Evolutionary conservation across 2,888 invertebrate species (phyloP), one percentile per base, ranked within the genome.

Genomic region (Melinopterus prodromus): DNA sequence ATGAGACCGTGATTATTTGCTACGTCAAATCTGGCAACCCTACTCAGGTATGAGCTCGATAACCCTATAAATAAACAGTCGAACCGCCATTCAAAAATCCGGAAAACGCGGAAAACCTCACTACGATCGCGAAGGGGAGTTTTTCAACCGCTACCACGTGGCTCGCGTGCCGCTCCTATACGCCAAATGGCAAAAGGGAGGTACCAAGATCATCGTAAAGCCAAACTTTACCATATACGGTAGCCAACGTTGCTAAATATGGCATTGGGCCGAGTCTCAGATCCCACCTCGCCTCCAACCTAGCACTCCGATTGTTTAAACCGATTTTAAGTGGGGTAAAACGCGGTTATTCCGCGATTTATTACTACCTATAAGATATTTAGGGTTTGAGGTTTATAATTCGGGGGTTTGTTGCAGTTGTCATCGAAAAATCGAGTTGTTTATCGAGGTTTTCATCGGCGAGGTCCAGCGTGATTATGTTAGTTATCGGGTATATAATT

Each of bases 181-280:
- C 53, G 53, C 12, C 53, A 53, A 53, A 53, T 53, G 53, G 53
- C 79, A 81, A 88, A 88, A 93, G 93, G 94, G 94, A 94, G 94
- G 94, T 94, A 94, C 93, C 93, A 92, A 92, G 92, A 92, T 93
- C 92, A 91, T 94, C 94, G 93, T 94, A 93, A 94, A 93, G 93
- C 94, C 93, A 91, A 92, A 92, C 92, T 92, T 93, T 92, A 92
- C 95, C 95, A 92, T 94, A 94, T 94, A 95, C 93, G 95, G 95
- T 91, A 93, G 91, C 93, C 92, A 91, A 91, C 92, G 92, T 91
- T 92, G 93, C 95, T 94, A 94, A 95, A 95, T 94, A 95, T 93
- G 95, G 95, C 92, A 92, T 92, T 92, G 92, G 93, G 93, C 93
- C 92, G 93, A 88, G 86, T 88, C 89, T 89, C 88, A 90, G 89